A percentile compares a stretch with the other conserved stretches of the same genome.
Evolutionary conservation across 2,113 vertebrate species (phyloP).

Genomic region (Dermatemys mawii): DNA sequence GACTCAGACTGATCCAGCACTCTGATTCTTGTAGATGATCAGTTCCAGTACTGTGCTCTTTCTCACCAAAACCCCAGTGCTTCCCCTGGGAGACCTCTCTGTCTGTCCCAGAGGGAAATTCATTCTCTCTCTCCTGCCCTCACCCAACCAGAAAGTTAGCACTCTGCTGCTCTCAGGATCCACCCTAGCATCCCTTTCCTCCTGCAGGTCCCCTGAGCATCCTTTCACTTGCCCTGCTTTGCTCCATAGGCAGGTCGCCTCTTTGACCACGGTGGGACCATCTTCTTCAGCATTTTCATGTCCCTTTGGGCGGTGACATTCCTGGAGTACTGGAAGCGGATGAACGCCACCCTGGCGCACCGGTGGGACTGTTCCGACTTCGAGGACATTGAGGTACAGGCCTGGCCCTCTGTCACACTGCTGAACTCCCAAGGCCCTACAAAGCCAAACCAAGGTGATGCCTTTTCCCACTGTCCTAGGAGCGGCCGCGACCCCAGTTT

Average conservation of each 20-base stretch:
- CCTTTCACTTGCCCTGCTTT: neutral
- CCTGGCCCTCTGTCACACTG: neutral
- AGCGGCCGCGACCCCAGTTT: constrained; percentile 66
- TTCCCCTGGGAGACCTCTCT: too few relatives aligned
- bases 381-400: constrained; percentile 63
- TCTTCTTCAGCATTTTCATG: constrained; percentile 75
- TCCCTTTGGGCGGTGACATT: constrained; percentile 71
- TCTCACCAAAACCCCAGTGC: too few relatives aligned
- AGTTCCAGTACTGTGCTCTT: too few relatives aligned
- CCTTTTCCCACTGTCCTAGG: constrained; percentile 44
- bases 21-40: too few relatives aligned
- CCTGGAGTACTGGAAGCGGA: constrained; percentile 74
- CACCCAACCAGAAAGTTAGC: too few relatives aligned
- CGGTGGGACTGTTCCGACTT: constrained; percentile 71
- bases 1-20: too few relatives aligned
- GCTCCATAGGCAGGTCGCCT: constrained; percentile 45
- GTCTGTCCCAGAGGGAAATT: too few relatives aligned
- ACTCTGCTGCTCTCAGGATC: neutral
- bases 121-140: too few relatives aligned
- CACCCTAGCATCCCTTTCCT: rapidly evolving
- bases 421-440: rapidly evolving
- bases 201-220: neutral
- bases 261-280: constrained; percentile 63
- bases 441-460: neutral
- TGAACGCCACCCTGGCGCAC: constrained; percentile 7